Evolutionary conservation across 2,888 invertebrate species (phyloP).

Genomic region (Dromius quadrimaculatus): DNA sequence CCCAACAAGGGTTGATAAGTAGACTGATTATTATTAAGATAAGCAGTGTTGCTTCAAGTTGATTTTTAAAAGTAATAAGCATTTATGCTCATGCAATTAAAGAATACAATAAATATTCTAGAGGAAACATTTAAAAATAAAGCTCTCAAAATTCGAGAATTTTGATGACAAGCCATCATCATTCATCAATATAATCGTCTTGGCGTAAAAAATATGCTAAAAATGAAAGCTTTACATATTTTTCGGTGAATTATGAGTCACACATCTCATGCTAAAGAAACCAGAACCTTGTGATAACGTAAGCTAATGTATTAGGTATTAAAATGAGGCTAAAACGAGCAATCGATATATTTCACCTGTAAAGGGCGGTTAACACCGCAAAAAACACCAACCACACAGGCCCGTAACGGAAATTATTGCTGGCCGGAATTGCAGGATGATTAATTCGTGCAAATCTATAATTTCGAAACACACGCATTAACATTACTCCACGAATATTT

Average conservation of each 20-base stretch:
- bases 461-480: not conserved
- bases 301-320: slow-evolving; percentile 31
- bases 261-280: not conserved
- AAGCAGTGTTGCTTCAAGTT: too few relatives aligned
- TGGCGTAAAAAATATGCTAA: too few relatives aligned
- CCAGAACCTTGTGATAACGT: slow-evolving; percentile 8
- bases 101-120: too few relatives aligned
- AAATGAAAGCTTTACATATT: slow-evolving; percentile 10
- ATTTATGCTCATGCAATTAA: too few relatives aligned
- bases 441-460: slow-evolving; percentile 1
- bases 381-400: not conserved
- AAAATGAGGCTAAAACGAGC: slow-evolving; percentile 22
- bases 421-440: not conserved
- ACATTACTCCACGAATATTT: not conserved
- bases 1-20: too few relatives aligned
- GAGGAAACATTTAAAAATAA: too few relatives aligned
- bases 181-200: too few relatives aligned
- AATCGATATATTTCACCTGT: slow-evolving; percentile 33
- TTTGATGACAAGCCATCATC: too few relatives aligned
- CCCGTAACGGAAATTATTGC: slow-evolving; percentile 11
- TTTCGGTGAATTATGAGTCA: slow-evolving; percentile 18
- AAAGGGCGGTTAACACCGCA: not conserved
- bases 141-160: too few relatives aligned
- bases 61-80: too few relatives aligned
- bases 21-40: too few relatives aligned